Conservation (phyloP, 2,797 vertebrate species). For the Acanthis flammea region DNA sequence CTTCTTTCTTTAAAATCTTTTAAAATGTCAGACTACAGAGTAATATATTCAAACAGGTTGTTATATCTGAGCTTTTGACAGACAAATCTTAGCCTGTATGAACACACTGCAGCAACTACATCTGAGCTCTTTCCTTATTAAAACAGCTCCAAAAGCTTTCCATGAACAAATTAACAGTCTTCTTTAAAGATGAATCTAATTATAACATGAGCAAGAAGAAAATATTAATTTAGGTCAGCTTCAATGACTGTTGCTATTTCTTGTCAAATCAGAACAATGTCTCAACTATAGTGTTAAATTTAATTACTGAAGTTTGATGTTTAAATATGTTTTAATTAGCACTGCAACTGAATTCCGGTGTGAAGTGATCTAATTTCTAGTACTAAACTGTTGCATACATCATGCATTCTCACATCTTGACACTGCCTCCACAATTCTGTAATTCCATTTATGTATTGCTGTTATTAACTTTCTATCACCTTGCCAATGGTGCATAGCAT, state of each 20-base stretch:
- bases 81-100: background rate
- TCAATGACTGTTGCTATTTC: background rate
- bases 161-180: background rate
- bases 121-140: background rate
- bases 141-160: background rate
- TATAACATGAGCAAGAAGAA: background rate
- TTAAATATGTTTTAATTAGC: constrained; percentile 32
- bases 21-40: constrained; percentile 18
- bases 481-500: background rate
- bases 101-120: background rate
- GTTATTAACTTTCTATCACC: background rate
- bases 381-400: constrained; percentile 4
- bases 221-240: constrained; percentile 38
- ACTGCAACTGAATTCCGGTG: background rate
- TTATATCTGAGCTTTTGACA: constrained; percentile 8
- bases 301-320: constrained; percentile 34
- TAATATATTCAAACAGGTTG: constrained; percentile 19
- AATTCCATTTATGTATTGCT: background rate
- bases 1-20: constrained; percentile 24
- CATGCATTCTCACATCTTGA: background rate
- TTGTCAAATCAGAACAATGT: background rate
- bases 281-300: background rate
- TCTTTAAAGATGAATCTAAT: background rate
- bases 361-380: background rate
- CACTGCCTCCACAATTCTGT: background rate